Percentiles rank a stretch among this genome's conserved stretches.
phyloP scores from a whole-genome alignment of 2,888 invertebrate species.

The Poecilobothrus nobilitatus region DNA sequence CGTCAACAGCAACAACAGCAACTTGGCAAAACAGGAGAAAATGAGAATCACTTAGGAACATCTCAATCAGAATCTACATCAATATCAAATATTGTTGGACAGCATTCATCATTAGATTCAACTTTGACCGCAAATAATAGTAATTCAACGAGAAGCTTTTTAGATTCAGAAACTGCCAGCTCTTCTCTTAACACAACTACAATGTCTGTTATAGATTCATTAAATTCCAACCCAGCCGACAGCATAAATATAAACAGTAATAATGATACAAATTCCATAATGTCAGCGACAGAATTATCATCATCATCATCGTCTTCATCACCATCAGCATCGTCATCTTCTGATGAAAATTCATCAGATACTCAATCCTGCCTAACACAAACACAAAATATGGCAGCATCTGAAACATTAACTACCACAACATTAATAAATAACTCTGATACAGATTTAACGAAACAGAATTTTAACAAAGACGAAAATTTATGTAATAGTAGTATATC shows the following conservation, averaged over 20 bases:
- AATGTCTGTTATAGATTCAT: slow-evolving; percentile 1
- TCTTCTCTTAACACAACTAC: not conserved
- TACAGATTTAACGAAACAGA: not conserved
- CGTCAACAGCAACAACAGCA: slow-evolving; percentile 16
- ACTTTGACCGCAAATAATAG: not conserved
- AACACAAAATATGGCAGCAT: slow-evolving; percentile 1
- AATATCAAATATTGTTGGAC: not conserved
- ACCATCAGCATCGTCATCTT: not conserved
- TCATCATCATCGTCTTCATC: slow-evolving; percentile 6
- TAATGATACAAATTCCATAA: not conserved
- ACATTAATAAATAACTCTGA: not conserved
- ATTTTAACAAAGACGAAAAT: not conserved
- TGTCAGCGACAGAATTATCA: slow-evolving; percentile 9
- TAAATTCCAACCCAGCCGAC: slow-evolving; percentile 1
- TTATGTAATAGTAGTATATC: not conserved
- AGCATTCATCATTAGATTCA: not conserved
- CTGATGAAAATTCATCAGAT: slow-evolving; percentile 13
- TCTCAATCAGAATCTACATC: slow-evolving; percentile 27
- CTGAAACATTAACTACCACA: slow-evolving; percentile 16
- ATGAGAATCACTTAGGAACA: slow-evolving; percentile 26
- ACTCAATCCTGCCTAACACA: not conserved
- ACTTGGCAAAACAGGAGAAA: slow-evolving; percentile 9
- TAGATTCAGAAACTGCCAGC: slow-evolving; percentile 1
- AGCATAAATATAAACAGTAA: not conserved
- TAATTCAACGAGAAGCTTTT: not conserved